Evolutionary conservation across 2,113 vertebrate species (phyloP), one percentile per base, ranked within the genome.

Genomic region (Solenodon paradoxus): DNA sequence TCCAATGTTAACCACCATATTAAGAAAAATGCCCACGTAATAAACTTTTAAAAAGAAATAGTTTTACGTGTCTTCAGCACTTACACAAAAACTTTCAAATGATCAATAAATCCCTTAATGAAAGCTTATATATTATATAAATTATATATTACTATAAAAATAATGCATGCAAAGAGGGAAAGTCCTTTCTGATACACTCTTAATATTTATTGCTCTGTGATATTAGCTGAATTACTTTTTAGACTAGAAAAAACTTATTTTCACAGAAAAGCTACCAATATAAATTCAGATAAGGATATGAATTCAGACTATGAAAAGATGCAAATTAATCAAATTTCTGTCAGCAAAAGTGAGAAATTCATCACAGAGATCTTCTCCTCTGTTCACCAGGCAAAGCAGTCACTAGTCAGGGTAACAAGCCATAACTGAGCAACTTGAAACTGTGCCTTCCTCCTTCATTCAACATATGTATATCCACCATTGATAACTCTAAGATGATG

Each of bases 1-100:
- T n/a, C n/a, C n/a, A 81, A 79, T 78, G 22, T 81, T 78, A 93
- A n/a, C 42, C 15, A 81, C 32, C 9, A 63, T n/a, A n/a, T 68
- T 45, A 28, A 47, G 11, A 93, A 92, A 78, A 92, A 71, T 68
- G 22, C 72, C 20, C 12, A 69, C 91, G 82, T 64, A 53, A 74
- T 7, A 61, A 93, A 85, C 35, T 95, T 94, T 95, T 55, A 55
- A 78, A 59, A 85, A 88, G 12, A 83, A 88, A 72, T 28, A 68
- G 59, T 49, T 79, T 97, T 55, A 91, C 88, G 45, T 61, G 15
- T 91, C 61, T 81, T 47, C 80, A 66, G 8, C 61, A 74, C 49
- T 82, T 69, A 86, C 0, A 63, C 38, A 80, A 93, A 79, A 66
- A 59, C 11, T 94, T 93, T 30, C 49, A 80, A 78, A 40, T 68